These are phyloP conservation scores for Helarctos malayanus DNA, from an alignment of 2,797 vertebrate genomes.

Conservation along the genomic window DNA sequence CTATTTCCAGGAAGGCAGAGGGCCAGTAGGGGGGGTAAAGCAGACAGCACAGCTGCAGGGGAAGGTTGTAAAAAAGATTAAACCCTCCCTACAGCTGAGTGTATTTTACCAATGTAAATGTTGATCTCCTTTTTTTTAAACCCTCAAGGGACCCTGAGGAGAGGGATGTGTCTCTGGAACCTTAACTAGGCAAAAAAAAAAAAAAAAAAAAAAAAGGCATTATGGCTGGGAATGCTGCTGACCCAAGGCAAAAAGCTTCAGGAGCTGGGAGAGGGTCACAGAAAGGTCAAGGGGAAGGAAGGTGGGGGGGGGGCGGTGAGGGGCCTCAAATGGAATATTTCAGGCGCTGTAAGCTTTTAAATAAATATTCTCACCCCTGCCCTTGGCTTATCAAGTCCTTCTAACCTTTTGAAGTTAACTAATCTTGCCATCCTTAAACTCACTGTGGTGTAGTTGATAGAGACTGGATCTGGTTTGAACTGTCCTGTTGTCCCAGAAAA, in stretches of 20 bases:
- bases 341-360: slow-evolving; percentile 77
- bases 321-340: slow-evolving; percentile 60
- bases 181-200: slow-evolving; percentile 8
- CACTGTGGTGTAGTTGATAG: not conserved
- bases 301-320: not conserved
- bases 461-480: slow-evolving; percentile 65
- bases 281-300: slow-evolving; percentile 71
- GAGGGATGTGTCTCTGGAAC: slow-evolving; percentile 58
- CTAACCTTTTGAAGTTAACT: slow-evolving; percentile 77
- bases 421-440: slow-evolving; percentile 65
- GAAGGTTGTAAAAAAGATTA: slow-evolving; percentile 70
- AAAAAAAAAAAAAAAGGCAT: slow-evolving; percentile 5
- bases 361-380: slow-evolving; percentile 73
- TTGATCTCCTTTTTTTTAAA: slow-evolving; percentile 60
- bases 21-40: not conserved
- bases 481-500: slow-evolving; percentile 63
- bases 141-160: slow-evolving; percentile 45
- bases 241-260: slow-evolving; percentile 37
- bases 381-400: slow-evolving; percentile 76
- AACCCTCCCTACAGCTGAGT: slow-evolving; percentile 55
- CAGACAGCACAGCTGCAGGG: slow-evolving; percentile 69
- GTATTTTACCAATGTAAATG: slow-evolving; percentile 69
- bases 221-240: slow-evolving; percentile 60
- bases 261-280: slow-evolving; percentile 61
- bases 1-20: slow-evolving; percentile 69